phyloP scores from a whole-genome alignment of 2,113 vertebrate genomes.

The Phaethornis superciliosus region DNA sequence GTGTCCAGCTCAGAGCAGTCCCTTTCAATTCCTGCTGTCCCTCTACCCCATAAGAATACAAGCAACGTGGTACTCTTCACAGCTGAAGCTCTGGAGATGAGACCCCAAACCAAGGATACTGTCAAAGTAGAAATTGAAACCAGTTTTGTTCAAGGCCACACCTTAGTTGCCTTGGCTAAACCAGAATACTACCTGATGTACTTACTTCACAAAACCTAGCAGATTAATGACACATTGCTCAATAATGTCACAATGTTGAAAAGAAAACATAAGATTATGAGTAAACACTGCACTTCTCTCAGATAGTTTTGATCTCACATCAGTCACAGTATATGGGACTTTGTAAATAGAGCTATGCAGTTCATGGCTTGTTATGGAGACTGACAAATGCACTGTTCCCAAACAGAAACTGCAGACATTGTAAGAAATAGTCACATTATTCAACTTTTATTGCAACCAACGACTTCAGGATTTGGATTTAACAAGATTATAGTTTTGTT shows the following conservation, averaged over 20 bases:
- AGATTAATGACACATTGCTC: neutral
- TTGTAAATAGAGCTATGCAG: neutral
- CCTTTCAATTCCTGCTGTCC: no score
- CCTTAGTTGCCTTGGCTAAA: neutral
- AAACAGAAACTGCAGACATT: neutral
- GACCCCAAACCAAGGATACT: neutral
- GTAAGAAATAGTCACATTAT: neutral
- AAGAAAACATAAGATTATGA: neutral
- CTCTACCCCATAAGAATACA: neutral
- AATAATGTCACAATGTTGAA: neutral
- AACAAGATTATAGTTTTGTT: neutral
- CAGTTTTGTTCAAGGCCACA: neutral
- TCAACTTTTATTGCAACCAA: neutral
- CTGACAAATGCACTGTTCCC: neutral
- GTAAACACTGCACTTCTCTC: neutral
- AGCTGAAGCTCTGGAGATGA: neutral
- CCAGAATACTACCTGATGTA: fast-evolving
- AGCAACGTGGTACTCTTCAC: neutral
- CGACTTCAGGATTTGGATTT: neutral
- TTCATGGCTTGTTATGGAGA: neutral
- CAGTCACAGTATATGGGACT: neutral
- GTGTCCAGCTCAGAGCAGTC: neutral
- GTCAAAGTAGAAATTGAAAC: neutral
- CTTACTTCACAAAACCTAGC: neutral
- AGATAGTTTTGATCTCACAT: neutral